These are phyloP conservation scores for Coreoperca whiteheadi DNA, from an alignment of 2,113 vertebrate species.

Conservation along the genomic window DNA sequence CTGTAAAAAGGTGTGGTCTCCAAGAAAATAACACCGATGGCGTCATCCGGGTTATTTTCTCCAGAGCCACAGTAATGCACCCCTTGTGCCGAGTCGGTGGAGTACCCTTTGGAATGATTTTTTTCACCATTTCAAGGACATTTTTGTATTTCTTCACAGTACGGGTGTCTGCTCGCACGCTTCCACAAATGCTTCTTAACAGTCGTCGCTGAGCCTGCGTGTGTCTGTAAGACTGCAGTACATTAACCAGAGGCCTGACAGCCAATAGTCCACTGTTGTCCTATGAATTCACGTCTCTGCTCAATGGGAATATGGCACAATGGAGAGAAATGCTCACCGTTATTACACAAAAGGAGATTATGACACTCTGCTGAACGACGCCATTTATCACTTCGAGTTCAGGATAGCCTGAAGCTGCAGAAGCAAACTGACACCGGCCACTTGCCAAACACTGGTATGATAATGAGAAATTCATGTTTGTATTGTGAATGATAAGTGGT, in stretches of 20 bases:
- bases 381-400: conserved; percentile 12
- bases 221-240: background rate
- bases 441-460: background rate
- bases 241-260: background rate
- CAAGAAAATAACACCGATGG: too few relatives aligned
- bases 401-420: background rate
- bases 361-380: background rate
- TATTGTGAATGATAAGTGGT: background rate
- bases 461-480: conserved; percentile 4
- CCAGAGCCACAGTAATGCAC: too few relatives aligned
- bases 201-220: background rate
- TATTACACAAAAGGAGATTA: background rate
- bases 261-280: background rate
- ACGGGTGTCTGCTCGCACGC: background rate
- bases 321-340: background rate
- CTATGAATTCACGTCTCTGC: background rate
- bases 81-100: background rate
- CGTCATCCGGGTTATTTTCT: too few relatives aligned
- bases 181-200: background rate
- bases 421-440: background rate
- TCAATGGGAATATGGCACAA: background rate
- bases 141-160: background rate
- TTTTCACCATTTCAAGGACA: background rate
- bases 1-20: background rate
- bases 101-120: background rate